Evolutionary conservation across 2,113 vertebrate species (phyloP), one percentile per base, ranked within the genome.

Genomic region (Tenebrosternarchus preto): DNA sequence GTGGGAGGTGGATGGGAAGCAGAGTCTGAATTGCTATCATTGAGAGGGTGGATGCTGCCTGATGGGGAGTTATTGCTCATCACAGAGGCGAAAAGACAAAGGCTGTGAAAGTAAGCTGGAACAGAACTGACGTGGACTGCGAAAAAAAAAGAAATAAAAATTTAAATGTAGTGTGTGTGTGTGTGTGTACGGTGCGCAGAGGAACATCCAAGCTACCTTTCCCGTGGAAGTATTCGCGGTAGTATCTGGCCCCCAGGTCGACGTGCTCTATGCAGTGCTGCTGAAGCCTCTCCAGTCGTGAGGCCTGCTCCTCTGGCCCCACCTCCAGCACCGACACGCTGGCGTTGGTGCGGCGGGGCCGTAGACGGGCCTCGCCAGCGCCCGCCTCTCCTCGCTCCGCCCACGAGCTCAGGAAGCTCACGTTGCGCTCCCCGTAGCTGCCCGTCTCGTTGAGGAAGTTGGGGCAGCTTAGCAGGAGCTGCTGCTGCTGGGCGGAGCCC

Each of bases 391-490:
- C 91, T 2, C 90, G 89, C 31, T 92, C 92, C 0, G 80, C 88
- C 0, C 93, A 93, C 0, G 94, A 93, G 81, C 88, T 90, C 17
- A 95, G 93, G 77, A 98, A 97, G 88, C 95, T 95, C 84, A 98
- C 88, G 20, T 95, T 93, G 56, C 95, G 94, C 31, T 98, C 96
- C 0, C 83, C 85, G 6, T 88, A 83, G 5, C 96, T 95, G 0
- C 96, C 96, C 0, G 93, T 95, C 89, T 98, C 97, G 0, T 98
- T 98, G 16, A 96, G 93, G 87, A 98, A 98, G 80, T 97, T 95
- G 0, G 97, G 97, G 81, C 97, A 98, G 89, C 93, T 96, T 24
- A 98, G 94, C 25, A 98, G 93, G 2, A 82, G 88, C 87, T 92
- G 69, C 86, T 93, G 76, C 82, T 59, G 74, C 6, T 73, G 39